Conservation (phyloP, 2,797 vertebrate species). For the Tokudaia muenninki region DNA sequence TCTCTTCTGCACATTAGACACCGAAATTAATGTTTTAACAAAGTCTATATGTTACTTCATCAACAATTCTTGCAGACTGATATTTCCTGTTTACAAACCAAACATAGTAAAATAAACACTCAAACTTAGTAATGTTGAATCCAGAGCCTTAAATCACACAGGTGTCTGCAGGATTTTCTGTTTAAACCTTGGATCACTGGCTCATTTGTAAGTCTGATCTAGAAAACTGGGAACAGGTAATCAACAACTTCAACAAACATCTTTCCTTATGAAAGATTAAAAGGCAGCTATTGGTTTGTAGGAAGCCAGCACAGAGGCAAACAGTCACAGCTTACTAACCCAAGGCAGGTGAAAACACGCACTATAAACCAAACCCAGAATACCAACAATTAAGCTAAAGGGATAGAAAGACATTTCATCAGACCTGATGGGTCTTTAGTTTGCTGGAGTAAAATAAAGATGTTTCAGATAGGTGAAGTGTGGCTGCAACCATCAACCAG, state of each 20-base stretch:
- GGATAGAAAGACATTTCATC: conserved; percentile 51
- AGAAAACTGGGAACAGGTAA: conserved; percentile 12
- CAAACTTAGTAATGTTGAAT: conserved; percentile 49
- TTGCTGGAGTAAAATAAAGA: conserved; percentile 55
- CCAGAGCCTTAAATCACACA: conserved; percentile 17
- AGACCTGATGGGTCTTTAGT: conserved; percentile 50
- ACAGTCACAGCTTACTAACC: conserved; percentile 18
- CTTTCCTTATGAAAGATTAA: conserved; percentile 10
- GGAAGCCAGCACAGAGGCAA: neutral
- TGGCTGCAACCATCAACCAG: conserved; percentile 59
- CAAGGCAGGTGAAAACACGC: conserved; percentile 48
- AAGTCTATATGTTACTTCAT: conserved; percentile 41
- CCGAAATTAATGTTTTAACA: conserved; percentile 50
- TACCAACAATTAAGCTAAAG: conserved; percentile 36
- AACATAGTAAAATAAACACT: conserved; percentile 46
- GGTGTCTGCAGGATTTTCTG: conserved; percentile 1
- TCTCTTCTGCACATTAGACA: conserved; percentile 26
- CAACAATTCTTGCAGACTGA: conserved; percentile 34
- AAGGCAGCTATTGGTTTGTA: neutral
- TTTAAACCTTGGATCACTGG: conserved; percentile 64
- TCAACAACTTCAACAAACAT: conserved; percentile 43
- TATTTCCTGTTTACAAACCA: conserved; percentile 57
- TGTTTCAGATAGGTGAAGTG: conserved; percentile 43
- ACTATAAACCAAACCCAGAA: conserved; percentile 37
- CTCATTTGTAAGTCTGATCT: conserved; percentile 45